Conservation (phyloP, 1,140 invertebrate species). For the Drosophila saltans region DNA sequence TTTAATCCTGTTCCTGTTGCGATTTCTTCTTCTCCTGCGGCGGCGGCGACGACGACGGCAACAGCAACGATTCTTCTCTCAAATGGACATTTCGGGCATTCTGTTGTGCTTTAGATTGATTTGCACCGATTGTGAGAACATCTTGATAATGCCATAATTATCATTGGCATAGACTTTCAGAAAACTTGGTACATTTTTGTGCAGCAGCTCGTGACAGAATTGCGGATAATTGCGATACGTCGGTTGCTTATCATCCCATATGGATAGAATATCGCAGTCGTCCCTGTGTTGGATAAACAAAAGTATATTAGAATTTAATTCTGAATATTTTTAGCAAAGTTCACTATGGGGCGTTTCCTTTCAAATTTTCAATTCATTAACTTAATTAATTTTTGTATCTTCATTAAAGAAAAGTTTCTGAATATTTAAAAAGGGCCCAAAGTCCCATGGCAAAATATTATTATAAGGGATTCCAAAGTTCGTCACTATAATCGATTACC, state of each 20-base stretch:
- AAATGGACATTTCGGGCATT: constrained; percentile 79
- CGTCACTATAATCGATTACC: too few species aligned
- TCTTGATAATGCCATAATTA: constrained; percentile 79
- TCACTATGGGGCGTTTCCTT: too few species aligned
- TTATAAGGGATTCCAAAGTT: too few species aligned
- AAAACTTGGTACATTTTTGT: constrained; percentile 81
- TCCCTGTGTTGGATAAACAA: constrained; percentile 40
- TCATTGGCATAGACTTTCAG: constrained; percentile 78
- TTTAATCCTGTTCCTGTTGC: background rate
- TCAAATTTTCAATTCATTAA: too few species aligned
- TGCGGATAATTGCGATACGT: constrained; percentile 78
- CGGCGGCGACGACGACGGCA: background rate
- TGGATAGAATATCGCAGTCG: constrained; percentile 75
- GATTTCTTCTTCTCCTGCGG: constrained; percentile 9
- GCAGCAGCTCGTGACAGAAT: constrained; percentile 76
- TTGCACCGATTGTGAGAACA: constrained; percentile 82
- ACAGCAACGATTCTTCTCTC: constrained; percentile 29
- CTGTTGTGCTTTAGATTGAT: constrained; percentile 80
- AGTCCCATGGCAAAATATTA: too few species aligned
- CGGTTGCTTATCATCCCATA: constrained; percentile 81
- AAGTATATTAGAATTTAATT: constrained; percentile 1
- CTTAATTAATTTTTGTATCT: too few species aligned
- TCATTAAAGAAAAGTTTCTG: too few species aligned
- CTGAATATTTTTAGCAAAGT: too few species aligned
- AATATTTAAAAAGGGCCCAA: too few species aligned